Evolutionary conservation across 2,113 vertebrate species (phyloP).

Genomic region (Maccullochella peelii): DNA sequence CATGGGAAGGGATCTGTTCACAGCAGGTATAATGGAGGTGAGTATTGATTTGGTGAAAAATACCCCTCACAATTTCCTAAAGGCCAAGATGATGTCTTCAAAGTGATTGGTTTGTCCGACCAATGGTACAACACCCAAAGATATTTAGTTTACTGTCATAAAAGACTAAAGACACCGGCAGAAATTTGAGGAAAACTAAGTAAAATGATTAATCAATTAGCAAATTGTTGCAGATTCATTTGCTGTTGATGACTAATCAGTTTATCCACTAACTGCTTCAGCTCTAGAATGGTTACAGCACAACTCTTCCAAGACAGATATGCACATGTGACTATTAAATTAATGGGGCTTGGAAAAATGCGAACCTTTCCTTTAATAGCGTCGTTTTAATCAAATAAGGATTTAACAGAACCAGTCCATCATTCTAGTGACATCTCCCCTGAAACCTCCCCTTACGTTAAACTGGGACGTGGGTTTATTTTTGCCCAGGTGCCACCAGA

Average conservation of each 20-base stretch:
- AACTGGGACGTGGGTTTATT: background rate
- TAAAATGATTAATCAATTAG: no score
- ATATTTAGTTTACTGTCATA: background rate
- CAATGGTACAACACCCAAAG: no score
- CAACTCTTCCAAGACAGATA: no score
- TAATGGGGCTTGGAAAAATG: background rate
- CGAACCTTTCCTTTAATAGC: background rate
- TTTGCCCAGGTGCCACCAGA: slow-evolving; percentile 36
- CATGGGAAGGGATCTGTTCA: background rate
- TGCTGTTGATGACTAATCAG: background rate
- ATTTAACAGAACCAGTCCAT: background rate
- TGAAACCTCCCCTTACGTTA: background rate
- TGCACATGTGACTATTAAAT: background rate
- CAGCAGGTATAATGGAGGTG: background rate
- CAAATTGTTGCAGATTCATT: background rate
- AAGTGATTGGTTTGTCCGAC: background rate
- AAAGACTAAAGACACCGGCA: background rate
- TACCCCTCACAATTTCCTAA: background rate
- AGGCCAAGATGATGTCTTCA: background rate
- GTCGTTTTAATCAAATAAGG: background rate
- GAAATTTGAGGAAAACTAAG: background rate
- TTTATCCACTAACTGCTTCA: background rate
- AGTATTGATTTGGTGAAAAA: background rate
- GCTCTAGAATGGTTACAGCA: background rate
- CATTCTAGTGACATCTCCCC: background rate